Conservation (phyloP, 2,797 vertebrate species). For the Siniperca undulata region DNA sequence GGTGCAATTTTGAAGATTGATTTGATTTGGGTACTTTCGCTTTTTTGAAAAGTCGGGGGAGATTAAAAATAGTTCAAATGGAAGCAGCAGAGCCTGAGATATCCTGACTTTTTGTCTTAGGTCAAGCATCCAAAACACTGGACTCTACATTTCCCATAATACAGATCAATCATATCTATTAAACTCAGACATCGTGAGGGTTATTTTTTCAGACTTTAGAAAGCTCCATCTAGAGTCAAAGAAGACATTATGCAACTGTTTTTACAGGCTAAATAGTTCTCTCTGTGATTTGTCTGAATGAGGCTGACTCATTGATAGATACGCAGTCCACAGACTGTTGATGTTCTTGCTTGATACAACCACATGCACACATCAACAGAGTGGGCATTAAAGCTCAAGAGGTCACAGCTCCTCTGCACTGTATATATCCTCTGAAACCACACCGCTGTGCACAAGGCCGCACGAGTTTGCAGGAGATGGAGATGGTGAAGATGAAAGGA, state of each 20-base stretch:
- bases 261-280: neutral
- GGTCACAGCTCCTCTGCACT: constrained; percentile 22
- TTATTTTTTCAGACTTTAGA: neutral
- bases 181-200: neutral
- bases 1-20: too few relatives aligned
- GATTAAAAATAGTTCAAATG: neutral
- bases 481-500: constrained; percentile 51
- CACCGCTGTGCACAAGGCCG: constrained; percentile 49
- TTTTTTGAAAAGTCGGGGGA: too few relatives aligned
- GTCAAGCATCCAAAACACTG: neutral
- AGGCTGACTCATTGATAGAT: constrained; percentile 1
- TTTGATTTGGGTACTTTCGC: neutral
- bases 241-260: neutral
- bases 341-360: constrained; percentile 15
- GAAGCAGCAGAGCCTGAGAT: neutral
- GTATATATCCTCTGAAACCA: constrained; percentile 45
- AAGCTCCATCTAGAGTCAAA: neutral
- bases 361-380: constrained; percentile 28
- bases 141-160: neutral
- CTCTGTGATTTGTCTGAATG: neutral
- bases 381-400: constrained; percentile 20
- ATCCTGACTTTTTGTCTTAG: neutral
- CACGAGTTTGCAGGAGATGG: constrained; percentile 59
- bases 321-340: neutral
- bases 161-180: neutral